These are phyloP conservation scores for Melieria omissa DNA, from an alignment of 2,888 invertebrate species.

Conservation along the genomic window DNA sequence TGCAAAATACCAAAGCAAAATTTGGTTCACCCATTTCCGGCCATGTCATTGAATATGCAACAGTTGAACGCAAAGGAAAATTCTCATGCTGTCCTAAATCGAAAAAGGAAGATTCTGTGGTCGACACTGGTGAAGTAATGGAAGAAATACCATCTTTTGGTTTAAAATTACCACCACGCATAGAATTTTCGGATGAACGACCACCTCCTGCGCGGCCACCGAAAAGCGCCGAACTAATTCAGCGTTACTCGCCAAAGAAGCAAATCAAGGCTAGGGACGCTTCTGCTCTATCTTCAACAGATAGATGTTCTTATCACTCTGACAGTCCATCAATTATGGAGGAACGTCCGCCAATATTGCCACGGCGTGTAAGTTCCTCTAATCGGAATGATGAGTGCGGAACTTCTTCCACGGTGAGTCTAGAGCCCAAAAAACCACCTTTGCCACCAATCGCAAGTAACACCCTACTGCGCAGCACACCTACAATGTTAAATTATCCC, in stretches of 20 bases:
- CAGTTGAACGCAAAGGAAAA: constrained; percentile 77
- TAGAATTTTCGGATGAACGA: constrained; percentile 70
- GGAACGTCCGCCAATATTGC: constrained; percentile 55
- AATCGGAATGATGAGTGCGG: constrained; percentile 44
- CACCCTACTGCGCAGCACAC: constrained; percentile 68
- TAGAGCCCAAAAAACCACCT: constrained; percentile 78
- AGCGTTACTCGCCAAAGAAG: constrained; percentile 62
- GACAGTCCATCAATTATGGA: neutral
- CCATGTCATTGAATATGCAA: constrained; percentile 78
- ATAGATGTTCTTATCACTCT: too few relatives aligned
- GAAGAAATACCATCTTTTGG: constrained; percentile 60
- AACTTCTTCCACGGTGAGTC: constrained; percentile 57
- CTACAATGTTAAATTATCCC: constrained; percentile 69
- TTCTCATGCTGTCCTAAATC: constrained; percentile 78
- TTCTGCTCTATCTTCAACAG: constrained; percentile 1
- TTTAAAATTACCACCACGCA: constrained; percentile 74
- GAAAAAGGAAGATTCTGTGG: constrained; percentile 64
- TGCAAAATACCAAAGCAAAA: constrained; percentile 2
- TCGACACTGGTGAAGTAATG: constrained; percentile 63
- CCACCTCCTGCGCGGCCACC: constrained; percentile 79
- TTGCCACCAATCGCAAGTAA: constrained; percentile 74
- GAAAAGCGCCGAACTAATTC: constrained; percentile 69
- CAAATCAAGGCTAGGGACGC: constrained; percentile 44
- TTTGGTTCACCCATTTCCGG: constrained; percentile 9
- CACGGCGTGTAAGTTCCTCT: constrained; percentile 56